phyloP scores from a whole-genome alignment of 2,797 vertebrate species.

The Enteromius afrohamiltoni region DNA sequence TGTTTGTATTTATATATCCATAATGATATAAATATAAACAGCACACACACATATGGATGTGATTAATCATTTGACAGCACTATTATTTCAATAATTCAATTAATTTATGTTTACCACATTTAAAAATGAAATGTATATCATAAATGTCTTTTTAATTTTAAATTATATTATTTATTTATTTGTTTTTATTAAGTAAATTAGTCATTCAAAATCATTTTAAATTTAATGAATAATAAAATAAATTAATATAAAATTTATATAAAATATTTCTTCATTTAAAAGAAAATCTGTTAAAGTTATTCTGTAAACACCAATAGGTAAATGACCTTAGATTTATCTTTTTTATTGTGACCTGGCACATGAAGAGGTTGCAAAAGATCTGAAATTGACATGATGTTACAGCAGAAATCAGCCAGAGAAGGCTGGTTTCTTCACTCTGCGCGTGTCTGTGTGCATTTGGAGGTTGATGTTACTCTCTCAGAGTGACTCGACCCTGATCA shows the following conservation, averaged over 20 bases:
- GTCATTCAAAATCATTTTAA: no score
- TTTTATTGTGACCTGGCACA: background rate
- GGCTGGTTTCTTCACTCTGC: background rate
- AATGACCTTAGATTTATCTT: background rate
- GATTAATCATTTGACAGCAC: no score
- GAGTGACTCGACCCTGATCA: background rate
- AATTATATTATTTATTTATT: no score
- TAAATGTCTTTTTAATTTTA: background rate
- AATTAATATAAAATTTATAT: no score
- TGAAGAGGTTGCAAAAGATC: background rate
- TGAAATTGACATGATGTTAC: background rate
- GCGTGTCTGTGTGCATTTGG: slow-evolving; percentile 3
- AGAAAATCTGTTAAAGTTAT: background rate
- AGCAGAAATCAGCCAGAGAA: background rate
- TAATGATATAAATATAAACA: no score
- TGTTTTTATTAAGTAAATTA: no score
- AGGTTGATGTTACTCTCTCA: background rate
- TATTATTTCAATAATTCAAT: background rate
- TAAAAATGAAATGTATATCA: no score
- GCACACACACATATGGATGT: no score
- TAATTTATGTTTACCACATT: background rate
- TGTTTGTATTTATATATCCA: no score
- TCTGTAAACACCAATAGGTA: background rate
- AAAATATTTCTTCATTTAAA: no score
- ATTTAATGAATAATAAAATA: no score